Percentiles rank a stretch among this genome's conserved stretches.
These are phyloP conservation scores for Drosophila sordidapex DNA, from an alignment of 2,888 invertebrate species.

Conservation along the genomic window DNA sequence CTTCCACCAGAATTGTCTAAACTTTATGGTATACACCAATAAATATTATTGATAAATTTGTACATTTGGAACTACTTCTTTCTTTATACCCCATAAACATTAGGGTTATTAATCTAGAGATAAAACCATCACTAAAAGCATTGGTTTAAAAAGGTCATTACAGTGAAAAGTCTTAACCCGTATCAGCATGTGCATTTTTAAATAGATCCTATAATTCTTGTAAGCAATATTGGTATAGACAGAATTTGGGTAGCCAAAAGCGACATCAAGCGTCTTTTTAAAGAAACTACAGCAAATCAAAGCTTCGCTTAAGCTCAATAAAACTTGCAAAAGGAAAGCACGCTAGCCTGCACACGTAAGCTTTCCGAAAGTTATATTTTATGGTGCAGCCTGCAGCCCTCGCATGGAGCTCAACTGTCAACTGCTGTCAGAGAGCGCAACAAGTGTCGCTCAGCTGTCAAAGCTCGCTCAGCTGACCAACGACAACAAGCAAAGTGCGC, in stretches of 20 bases:
- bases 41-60: constrained; percentile 70
- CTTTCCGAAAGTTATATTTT: constrained; percentile 8
- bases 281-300: background rate
- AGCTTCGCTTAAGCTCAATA: background rate
- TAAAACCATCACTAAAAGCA: no score
- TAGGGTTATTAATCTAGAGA: no score
- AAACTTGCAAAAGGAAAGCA: background rate
- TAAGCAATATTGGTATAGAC: background rate
- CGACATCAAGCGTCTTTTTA: constrained; percentile 10
- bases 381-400: constrained; percentile 32
- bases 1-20: constrained; percentile 52
- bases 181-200: background rate
- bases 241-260: background rate
- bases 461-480: constrained; percentile 42
- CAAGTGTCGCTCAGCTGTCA: constrained; percentile 42
- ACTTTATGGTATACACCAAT: constrained; percentile 65
- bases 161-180: background rate
- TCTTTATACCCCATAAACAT: background rate
- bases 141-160: background rate
- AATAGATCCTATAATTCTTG: background rate
- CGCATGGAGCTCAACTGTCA: constrained; percentile 24
- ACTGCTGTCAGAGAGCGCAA: constrained; percentile 24
- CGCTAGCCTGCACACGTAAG: constrained; percentile 1
- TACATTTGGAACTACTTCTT: background rate
- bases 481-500: constrained; percentile 59